These are phyloP conservation scores for Melanotaenia pygmaea DNA, from an alignment of 2,797 vertebrate species.

Conservation along the genomic window DNA sequence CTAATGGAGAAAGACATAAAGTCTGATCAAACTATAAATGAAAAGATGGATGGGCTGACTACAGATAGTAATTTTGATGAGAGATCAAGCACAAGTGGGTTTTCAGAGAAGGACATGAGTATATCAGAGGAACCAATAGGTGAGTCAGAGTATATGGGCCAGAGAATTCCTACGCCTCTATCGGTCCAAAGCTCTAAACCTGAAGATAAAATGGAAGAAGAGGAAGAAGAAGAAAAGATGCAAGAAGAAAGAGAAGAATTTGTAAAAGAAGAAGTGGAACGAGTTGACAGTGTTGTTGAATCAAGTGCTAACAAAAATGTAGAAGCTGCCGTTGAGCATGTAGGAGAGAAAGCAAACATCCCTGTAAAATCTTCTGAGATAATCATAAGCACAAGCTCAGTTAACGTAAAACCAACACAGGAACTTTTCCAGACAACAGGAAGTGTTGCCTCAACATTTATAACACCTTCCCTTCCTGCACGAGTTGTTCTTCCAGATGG, in stretches of 20 bases:
- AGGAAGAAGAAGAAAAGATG: conserved; percentile 58
- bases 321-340: conserved; percentile 41
- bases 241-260: conserved; percentile 66
- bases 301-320: conserved; percentile 54
- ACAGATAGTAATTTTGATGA: conserved; percentile 78
- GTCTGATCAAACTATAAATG: conserved; percentile 64
- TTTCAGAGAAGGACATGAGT: conserved; percentile 81
- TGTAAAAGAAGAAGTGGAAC: conserved; percentile 63
- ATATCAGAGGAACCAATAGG: conserved; percentile 78
- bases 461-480: conserved; percentile 65
- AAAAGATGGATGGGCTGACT: conserved; percentile 70
- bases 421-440: conserved; percentile 50
- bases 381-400: conserved; percentile 70
- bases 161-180: conserved; percentile 64
- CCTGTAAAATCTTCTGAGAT: conserved; percentile 69
- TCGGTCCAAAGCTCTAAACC: conserved; percentile 55
- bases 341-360: conserved; percentile 49
- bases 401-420: conserved; percentile 61
- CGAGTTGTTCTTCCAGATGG: conserved; percentile 84
- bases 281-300: conserved; percentile 47
- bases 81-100: conserved; percentile 74
- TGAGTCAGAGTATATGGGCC: conserved; percentile 70
- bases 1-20: conserved; percentile 72
- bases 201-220: conserved; percentile 72
- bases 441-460: conserved; percentile 60